phyloP scores from a whole-genome alignment of 2,797 vertebrate genomes.

The Moxostoma hubbsi region DNA sequence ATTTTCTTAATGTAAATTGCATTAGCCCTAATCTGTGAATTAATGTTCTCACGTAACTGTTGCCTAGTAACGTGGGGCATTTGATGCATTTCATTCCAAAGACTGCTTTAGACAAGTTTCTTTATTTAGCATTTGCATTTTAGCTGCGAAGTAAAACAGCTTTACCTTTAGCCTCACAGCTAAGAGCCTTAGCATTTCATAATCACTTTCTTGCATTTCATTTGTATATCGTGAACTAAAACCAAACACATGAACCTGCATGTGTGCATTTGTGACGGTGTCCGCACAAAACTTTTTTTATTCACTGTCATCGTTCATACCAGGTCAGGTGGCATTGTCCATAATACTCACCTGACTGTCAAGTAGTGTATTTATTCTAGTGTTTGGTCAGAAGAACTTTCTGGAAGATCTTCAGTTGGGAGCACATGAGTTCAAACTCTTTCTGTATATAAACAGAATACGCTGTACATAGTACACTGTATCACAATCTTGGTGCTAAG shows the following conservation, averaged over 20 bases:
- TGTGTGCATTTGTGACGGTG: not conserved
- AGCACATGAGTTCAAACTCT: slow-evolving; percentile 7
- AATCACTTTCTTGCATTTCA: slow-evolving; percentile 2
- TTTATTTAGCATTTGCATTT: slow-evolving; percentile 46
- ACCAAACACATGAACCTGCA: slow-evolving; percentile 11
- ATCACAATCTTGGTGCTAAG: slow-evolving; percentile 78
- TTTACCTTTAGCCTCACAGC: slow-evolving; percentile 72
- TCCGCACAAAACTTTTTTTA: slow-evolving; percentile 14
- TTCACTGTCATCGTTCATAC: slow-evolving; percentile 30
- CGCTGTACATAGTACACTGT: slow-evolving; percentile 64
- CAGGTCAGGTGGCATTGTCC: slow-evolving; percentile 8
- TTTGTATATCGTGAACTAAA: not conserved
- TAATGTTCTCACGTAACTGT: slow-evolving; percentile 25
- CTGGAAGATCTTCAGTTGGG: slow-evolving; percentile 11
- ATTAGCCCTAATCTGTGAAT: slow-evolving; percentile 28
- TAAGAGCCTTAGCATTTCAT: slow-evolving; percentile 59
- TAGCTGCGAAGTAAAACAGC: slow-evolving; percentile 58
- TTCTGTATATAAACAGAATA: slow-evolving; percentile 34
- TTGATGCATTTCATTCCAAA: slow-evolving; percentile 77
- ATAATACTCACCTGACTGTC: slow-evolving; percentile 27
- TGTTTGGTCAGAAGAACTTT: slow-evolving; percentile 26
- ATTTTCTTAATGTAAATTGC: slow-evolving; percentile 26
- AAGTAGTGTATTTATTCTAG: slow-evolving; percentile 34
- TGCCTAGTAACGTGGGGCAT: slow-evolving; percentile 51
- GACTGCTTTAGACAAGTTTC: slow-evolving; percentile 63